Conservation (phyloP, 2,113 vertebrate genomes). For the Oophaga pumilio region DNA sequence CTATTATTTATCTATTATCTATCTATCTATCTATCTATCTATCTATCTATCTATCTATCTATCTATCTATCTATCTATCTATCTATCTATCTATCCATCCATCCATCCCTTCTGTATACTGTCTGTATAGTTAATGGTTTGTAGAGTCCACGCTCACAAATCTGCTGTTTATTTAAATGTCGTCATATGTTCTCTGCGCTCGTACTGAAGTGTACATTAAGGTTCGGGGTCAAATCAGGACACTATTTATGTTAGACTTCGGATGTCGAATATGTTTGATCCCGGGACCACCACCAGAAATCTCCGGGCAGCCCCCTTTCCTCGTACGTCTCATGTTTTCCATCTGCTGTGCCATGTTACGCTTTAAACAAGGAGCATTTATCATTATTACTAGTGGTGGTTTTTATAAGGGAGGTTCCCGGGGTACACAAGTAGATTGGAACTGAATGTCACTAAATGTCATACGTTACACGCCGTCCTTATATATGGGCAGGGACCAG, state of each 20-base stretch:
- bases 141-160: background rate
- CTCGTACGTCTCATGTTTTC: background rate
- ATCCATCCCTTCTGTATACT: background rate
- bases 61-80: background rate
- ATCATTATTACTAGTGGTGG: background rate
- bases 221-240: background rate
- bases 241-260: background rate
- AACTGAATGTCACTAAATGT: too few species aligned
- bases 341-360: background rate
- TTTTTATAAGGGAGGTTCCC: background rate
- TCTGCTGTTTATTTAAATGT: background rate
- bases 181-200: background rate
- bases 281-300: background rate
- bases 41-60: background rate
- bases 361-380: background rate
- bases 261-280: background rate
- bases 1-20: background rate
- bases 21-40: conserved; percentile 14
- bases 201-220: background rate
- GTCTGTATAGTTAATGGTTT: background rate
- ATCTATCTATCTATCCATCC: too few species aligned
- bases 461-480: too few species aligned
- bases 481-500: too few species aligned
- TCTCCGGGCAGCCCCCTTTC: background rate
- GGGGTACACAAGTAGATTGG: too few species aligned